Conservation (phyloP, 2,888 invertebrate genomes). For the Achlya flavicornis region DNA sequence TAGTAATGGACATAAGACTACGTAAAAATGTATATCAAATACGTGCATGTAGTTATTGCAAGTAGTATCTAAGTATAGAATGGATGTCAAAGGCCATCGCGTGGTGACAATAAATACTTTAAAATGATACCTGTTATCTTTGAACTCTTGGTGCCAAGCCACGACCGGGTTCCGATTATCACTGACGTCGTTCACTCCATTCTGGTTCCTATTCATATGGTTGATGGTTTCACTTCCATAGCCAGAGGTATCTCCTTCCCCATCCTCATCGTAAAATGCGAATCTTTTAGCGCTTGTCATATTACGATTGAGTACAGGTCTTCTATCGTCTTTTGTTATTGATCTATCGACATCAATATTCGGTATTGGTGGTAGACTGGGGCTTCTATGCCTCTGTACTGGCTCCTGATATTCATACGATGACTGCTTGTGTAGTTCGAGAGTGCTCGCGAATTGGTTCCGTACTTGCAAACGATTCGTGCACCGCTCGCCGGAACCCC, state of each 20-base stretch:
- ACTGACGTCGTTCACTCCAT: conserved; percentile 47
- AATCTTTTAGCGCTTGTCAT: conserved; percentile 75
- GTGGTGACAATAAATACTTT: conserved; percentile 8
- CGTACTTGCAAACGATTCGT: conserved; percentile 71
- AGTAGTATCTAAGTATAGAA: too few species aligned
- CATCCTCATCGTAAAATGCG: conserved; percentile 79
- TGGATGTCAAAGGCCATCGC: too few species aligned
- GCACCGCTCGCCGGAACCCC: conserved; percentile 85
- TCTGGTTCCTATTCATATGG: conserved; percentile 70
- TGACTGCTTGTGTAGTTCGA: conserved; percentile 73
- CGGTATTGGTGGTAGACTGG: conserved; percentile 87
- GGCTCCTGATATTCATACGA: conserved; percentile 76
- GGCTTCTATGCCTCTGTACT: conserved; percentile 83
- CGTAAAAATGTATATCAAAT: too few species aligned
- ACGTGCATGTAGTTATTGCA: too few species aligned
- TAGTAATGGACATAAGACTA: too few species aligned
- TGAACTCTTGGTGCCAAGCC: conserved; percentile 75
- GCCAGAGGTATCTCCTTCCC: conserved; percentile 91
- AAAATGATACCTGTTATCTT: conserved; percentile 61
- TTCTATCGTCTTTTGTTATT: conserved; percentile 61
- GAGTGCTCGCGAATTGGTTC: conserved; percentile 77
- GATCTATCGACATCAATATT: conserved; percentile 60
- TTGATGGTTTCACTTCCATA: conserved; percentile 91
- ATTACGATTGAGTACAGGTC: conserved; percentile 63
- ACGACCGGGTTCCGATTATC: conserved; percentile 60